phyloP scores from a whole-genome alignment of 2,888 invertebrate genomes.

The Nephrotoma appendiculata region DNA sequence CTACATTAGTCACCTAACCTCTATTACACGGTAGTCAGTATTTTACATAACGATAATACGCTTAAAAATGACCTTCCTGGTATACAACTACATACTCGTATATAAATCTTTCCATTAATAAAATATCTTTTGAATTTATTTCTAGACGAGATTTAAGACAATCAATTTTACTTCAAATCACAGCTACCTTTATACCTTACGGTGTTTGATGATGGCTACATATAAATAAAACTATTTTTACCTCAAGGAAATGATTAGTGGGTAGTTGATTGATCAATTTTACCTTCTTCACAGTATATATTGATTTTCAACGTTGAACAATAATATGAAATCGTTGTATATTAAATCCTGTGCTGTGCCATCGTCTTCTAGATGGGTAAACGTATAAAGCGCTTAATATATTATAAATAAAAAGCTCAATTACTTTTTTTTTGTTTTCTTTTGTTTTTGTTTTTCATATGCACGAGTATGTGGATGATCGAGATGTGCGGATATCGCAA shows the following conservation, averaged over 20 bases:
- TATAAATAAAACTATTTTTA: not conserved
- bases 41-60: too few species aligned
- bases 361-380: not conserved
- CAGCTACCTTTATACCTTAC: not conserved
- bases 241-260: not conserved
- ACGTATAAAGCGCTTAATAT: too few species aligned
- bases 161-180: not conserved
- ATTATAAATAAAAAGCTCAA: not conserved
- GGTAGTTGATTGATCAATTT: not conserved
- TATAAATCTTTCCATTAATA: too few species aligned
- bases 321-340: too few species aligned
- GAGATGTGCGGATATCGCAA: too few species aligned
- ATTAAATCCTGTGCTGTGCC: too few species aligned
- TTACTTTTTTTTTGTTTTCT: not conserved
- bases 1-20: too few species aligned
- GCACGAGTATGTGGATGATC: too few species aligned
- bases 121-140: too few species aligned
- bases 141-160: not conserved
- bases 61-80: too few species aligned
- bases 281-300: not conserved
- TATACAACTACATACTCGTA: too few species aligned
- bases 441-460: not conserved
- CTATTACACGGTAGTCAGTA: too few species aligned
- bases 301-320: not conserved
- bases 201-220: not conserved